phyloP scores from a whole-genome alignment of 2,888 invertebrate genomes.

The Hydrotaea cyrtoneurina region DNA sequence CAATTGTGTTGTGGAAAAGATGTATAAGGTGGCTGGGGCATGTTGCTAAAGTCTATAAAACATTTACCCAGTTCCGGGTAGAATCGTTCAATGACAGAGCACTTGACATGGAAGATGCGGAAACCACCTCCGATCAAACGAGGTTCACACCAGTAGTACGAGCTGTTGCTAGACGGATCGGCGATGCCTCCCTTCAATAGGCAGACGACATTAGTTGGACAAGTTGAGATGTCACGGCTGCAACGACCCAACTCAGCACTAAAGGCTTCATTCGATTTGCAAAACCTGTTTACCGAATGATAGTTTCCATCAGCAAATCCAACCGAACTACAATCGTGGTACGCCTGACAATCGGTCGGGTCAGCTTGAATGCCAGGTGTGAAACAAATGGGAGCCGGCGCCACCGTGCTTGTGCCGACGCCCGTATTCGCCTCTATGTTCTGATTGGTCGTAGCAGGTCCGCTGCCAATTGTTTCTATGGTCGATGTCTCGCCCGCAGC shows the following conservation, averaged over 20 bases:
- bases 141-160: conserved; percentile 73
- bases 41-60: conserved; percentile 58
- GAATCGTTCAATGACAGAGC: conserved; percentile 71
- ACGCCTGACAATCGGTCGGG: conserved; percentile 71
- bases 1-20: conserved; percentile 29
- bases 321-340: conserved; percentile 70
- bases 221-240: conserved; percentile 71
- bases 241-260: conserved; percentile 71
- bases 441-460: no score
- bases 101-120: conserved; percentile 73
- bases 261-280: conserved; percentile 69
- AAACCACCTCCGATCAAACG: conserved; percentile 68
- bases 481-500: not conserved
- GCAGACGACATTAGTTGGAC: conserved; percentile 70
- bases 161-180: conserved; percentile 68
- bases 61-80: conserved; percentile 69
- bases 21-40: conserved; percentile 42
- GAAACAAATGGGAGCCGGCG: conserved; percentile 68
- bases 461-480: not conserved
- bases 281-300: conserved; percentile 53
- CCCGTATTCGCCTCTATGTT: not conserved
- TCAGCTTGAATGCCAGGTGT: conserved; percentile 68
- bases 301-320: conserved; percentile 52
- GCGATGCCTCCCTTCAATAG: conserved; percentile 68
- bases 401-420: not conserved